Evolutionary conservation across 2,797 vertebrate genomes (phyloP), one percentile per base, ranked within the genome.

Genomic region (Ptychadena robeensis): DNA sequence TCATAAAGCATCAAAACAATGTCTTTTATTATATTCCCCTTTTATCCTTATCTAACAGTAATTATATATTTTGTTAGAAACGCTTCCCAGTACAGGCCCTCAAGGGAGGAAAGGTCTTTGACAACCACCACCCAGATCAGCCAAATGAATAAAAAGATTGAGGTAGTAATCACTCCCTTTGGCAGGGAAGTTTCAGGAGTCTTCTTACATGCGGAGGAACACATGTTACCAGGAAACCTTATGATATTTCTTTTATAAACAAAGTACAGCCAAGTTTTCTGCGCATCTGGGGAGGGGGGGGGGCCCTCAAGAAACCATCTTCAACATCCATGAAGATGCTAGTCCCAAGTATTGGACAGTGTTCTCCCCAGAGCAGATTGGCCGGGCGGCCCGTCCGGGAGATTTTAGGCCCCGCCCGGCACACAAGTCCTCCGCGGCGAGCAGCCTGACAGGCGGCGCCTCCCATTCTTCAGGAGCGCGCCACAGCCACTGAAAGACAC

Each of bases 101-200:
- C 75, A 22, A 1, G 80, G 64, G 71, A 81, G 74, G 69, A 79
- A 70, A 67, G 35, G 28, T 38, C 53, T 40, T 44, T 68, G 64
- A 38, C 71, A 75, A 25, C 28, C 22, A 63, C 82, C 32, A 68
- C 63, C 68, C 22, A n/a, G 67, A 64, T 31, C 31, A 12, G 6
- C 30, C 48, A 25, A 4, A 35, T 8, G 44, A 27, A 44, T 53
- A 59, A 68, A 38, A 79, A 73, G 73, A 79, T 65, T 65, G 40
- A 79, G 68, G 82, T 57, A 59, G 14, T 73, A 22, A 53, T 37
- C 40, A 27, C 68, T 73, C 74, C 68, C 38, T 57, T 70, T 79
- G 59, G 69, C 48, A 73, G 59, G 59, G 59, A 79, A 67, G 61
- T 73, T 79, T 73, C 25, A 79, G 25, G 38, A 53, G 53, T 48